Evolutionary conservation across 2,888 invertebrate genomes (phyloP), one percentile per base, ranked within the genome.

Genomic region (Boloria selene): DNA sequence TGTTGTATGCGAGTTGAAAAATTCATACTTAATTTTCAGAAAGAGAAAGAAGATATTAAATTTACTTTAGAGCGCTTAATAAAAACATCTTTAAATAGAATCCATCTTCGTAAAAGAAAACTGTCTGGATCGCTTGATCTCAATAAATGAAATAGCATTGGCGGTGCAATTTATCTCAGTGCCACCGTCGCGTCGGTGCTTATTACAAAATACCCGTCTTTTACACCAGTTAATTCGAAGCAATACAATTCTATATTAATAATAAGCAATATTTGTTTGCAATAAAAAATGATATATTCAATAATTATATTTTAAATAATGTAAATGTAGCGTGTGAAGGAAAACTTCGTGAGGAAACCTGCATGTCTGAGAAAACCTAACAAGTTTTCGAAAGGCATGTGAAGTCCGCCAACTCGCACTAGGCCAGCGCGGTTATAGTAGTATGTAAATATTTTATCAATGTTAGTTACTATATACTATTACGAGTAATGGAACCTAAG

Each of bases 71-170:
- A 47, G 17, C 17, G 16, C 31, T 59, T 22, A 56, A 63, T 50
- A 18, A 50, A 26, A 58, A 49, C 31, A 17, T 58, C 45, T 58
- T 45, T 42, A 58, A 55, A 63, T 31, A 58, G 45, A 45, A 58
- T 64, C 51, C 44, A 55, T 56, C 45, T 51, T 64, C 13, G 58
- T 64, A 17, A 17, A 52, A 52, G 64, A 64, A 64, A 58, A 58
- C 64, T 58, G 64, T 52, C 64, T 52, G 58, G 31, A 51, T 16
- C 56, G 44, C 17, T 55, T 42, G 26, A 54, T 63, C 42, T 42
- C 64, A 51, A 64, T 64, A 58, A 52, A 64, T 58, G 64, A 64
- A 58, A 64, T 58, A 44, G 64, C 58, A 44, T 58, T 44, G 45
- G 58, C 45, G 26, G 44, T 64, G 52, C 58, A 58, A 64, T 64